A percentile compares a stretch with the other conserved stretches of the same genome.
Evolutionary conservation across 2,113 vertebrate genomes (phyloP).

Genomic region (Acinonyx jubatus): DNA sequence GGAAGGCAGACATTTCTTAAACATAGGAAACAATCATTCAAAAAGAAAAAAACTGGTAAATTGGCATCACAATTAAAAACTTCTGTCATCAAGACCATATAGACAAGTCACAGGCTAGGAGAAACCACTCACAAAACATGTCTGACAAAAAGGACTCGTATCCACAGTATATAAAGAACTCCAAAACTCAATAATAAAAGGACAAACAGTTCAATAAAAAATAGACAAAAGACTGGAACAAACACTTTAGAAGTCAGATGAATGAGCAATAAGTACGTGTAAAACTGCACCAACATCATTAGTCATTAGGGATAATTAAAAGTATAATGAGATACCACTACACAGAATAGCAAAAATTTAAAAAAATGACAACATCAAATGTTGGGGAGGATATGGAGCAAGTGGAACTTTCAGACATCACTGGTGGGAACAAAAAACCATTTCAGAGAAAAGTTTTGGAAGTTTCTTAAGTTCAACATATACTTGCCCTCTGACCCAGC

Average conservation of each 20-base stretch:
- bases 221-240: not conserved
- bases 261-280: not conserved
- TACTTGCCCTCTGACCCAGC: not conserved
- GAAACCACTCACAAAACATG: constrained; percentile 3
- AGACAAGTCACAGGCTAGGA: not conserved
- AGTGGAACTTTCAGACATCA: not conserved
- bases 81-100: not conserved
- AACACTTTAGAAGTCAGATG: not conserved
- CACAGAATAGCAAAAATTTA: not conserved
- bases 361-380: not conserved
- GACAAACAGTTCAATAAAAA: not conserved
- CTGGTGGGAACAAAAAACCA: not conserved
- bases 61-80: not conserved
- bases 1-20: not conserved
- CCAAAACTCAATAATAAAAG: not conserved
- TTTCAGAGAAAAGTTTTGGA: not conserved
- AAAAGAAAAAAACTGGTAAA: not conserved
- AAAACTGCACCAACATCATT: not conserved
- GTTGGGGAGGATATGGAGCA: not conserved
- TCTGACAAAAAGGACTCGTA: not conserved
- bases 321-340: not conserved
- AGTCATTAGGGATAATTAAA: not conserved
- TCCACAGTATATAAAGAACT: not conserved
- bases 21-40: not conserved
- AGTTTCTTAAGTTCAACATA: not conserved